Conservation (phyloP, 2,888 invertebrate species). For the Nymphalis polychloros region DNA sequence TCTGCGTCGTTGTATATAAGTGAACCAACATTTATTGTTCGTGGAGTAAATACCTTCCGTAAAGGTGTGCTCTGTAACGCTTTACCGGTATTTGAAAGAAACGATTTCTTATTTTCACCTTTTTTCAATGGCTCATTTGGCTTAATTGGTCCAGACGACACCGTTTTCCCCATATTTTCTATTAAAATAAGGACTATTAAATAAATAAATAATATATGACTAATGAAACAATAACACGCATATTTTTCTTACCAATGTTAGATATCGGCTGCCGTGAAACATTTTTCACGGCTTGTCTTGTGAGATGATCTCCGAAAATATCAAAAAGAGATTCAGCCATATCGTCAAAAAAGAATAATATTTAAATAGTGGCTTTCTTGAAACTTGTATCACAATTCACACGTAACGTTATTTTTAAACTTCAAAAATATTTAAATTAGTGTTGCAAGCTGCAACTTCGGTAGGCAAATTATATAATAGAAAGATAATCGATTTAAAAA, state of each 20-base stretch:
- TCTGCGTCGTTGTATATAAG: constrained; percentile 65
- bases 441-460: no score
- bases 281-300: constrained; percentile 60
- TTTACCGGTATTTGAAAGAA: constrained; percentile 67
- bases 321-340: constrained; percentile 69
- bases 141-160: constrained; percentile 60
- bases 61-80: constrained; percentile 64
- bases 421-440: no score
- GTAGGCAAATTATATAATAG: no score
- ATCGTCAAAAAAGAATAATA: constrained; percentile 7
- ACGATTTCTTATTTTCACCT: constrained; percentile 65
- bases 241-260: constrained; percentile 59
- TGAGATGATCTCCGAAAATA: constrained; percentile 68
- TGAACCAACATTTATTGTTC: constrained; percentile 59
- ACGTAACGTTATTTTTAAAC: constrained; percentile 2
- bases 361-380: background rate
- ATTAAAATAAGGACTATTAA: constrained; percentile 29
- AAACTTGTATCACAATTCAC: background rate
- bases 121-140: constrained; percentile 68
- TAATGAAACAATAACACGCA: background rate
- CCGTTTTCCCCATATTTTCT: constrained; percentile 72
- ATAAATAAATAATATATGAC: background rate
- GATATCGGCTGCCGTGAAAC: constrained; percentile 66
- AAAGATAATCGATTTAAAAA: no score
- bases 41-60: constrained; percentile 62